phyloP scores from a whole-genome alignment of 2,113 vertebrate genomes.

The Anarhynchus alexandrinus region DNA sequence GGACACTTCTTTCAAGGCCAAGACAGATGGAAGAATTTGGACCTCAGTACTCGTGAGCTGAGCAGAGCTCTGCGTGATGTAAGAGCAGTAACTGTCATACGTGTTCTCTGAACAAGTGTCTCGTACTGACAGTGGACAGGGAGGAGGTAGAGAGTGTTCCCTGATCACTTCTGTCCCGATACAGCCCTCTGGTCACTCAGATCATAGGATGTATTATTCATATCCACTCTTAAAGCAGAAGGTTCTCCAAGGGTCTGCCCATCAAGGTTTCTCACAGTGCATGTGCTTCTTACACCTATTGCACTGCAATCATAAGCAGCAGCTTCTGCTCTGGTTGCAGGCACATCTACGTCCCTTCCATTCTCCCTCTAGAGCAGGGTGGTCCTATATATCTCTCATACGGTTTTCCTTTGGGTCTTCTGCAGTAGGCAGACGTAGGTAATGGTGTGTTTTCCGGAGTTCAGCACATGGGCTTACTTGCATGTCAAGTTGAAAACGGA shows the following conservation, averaged over 20 bases:
- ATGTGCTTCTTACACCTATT: rapidly evolving
- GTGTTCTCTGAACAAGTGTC: neutral
- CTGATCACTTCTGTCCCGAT: neutral
- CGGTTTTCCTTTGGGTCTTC: neutral
- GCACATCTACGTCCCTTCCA: neutral
- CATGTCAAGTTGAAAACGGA: neutral
- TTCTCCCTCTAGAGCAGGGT: neutral
- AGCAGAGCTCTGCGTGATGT: neutral
- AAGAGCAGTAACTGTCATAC: rapidly evolving
- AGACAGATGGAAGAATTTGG: neutral
- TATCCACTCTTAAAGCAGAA: neutral
- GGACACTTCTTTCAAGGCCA: neutral
- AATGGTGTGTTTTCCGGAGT: neutral
- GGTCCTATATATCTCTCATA: neutral
- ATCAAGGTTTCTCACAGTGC: rapidly evolving
- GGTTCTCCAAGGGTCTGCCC: neutral
- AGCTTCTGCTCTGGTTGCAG: neutral
- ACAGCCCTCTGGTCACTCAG: neutral
- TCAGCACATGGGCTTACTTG: neutral
- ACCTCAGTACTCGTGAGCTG: rapidly evolving
- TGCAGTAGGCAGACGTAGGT: neutral
- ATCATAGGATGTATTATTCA: rapidly evolving
- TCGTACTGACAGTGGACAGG: neutral
- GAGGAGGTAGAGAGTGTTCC: too few relatives aligned
- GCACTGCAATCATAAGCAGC: neutral